These are phyloP conservation scores for Zootermopsis nevadensis DNA, from an alignment of 2,888 invertebrate species.

Conservation along the genomic window DNA sequence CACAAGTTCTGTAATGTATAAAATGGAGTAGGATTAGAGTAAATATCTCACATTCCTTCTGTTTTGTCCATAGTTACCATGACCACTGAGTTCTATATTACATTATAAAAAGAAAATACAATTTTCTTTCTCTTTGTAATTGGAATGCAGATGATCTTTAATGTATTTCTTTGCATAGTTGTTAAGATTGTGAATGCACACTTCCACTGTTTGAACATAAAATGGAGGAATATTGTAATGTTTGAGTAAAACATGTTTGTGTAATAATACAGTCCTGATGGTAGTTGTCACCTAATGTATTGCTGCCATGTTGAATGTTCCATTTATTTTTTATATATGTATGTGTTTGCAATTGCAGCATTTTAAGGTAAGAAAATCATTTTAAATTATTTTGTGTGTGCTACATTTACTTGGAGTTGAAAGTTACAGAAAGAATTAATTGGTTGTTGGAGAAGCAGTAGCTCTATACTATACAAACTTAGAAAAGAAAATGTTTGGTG, in stretches of 20 bases:
- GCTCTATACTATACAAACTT: no score
- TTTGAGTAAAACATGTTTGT: background rate
- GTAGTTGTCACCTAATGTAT: background rate
- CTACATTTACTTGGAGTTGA: no score
- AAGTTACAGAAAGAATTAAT: no score
- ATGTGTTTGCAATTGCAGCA: no score
- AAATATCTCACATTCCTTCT: slow-evolving; percentile 17
- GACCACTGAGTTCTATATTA: background rate
- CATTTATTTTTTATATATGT: no score
- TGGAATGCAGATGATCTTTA: background rate
- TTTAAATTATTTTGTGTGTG: no score
- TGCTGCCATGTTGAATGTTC: no score
- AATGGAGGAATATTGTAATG: background rate
- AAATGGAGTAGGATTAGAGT: background rate
- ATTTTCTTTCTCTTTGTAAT: no score
- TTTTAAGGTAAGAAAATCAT: no score
- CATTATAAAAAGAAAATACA: background rate
- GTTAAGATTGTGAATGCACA: background rate
- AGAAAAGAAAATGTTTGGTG: no score
- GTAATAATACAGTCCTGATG: background rate
- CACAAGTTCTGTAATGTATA: background rate
- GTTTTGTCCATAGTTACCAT: slow-evolving; percentile 32
- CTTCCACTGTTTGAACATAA: background rate
- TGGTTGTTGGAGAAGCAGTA: no score
- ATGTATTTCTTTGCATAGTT: background rate